These are phyloP conservation scores for Euzophera pinguis DNA, from an alignment of 2,888 invertebrate species.

Conservation along the genomic window DNA sequence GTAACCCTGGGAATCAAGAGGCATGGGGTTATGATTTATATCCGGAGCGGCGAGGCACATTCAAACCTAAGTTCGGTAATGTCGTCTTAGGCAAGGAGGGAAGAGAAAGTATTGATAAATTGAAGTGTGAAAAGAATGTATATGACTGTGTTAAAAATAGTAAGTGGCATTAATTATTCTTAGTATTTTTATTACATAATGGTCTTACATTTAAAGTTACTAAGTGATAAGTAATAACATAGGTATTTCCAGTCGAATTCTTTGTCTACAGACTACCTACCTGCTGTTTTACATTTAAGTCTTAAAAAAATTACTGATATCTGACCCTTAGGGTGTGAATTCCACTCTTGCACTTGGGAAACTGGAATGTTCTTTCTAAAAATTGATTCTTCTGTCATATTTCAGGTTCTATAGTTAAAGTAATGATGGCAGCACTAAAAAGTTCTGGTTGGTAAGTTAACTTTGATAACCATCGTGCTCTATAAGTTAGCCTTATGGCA, in stretches of 20 bases:
- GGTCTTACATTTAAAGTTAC: too few relatives aligned
- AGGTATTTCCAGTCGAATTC: too few relatives aligned
- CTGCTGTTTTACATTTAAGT: too few relatives aligned
- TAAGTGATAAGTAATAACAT: too few relatives aligned
- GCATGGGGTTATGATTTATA: constrained; percentile 90
- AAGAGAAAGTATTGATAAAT: constrained; percentile 83
- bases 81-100: constrained; percentile 83
- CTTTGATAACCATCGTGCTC: too few relatives aligned
- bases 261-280: too few relatives aligned
- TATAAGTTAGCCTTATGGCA: too few relatives aligned
- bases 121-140: constrained; percentile 90
- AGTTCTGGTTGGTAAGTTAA: constrained; percentile 86
- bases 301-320: too few relatives aligned
- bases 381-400: constrained; percentile 13
- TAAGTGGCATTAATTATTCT: constrained; percentile 45
- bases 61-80: constrained; percentile 74
- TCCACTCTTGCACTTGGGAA: background rate
- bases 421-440: constrained; percentile 91
- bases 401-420: constrained; percentile 87
- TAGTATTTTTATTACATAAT: background rate
- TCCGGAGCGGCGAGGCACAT: constrained; percentile 86
- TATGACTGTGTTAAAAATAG: constrained; percentile 87
- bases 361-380: background rate
- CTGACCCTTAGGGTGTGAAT: too few relatives aligned
- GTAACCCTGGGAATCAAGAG: constrained; percentile 31